A percentile compares a stretch with the other conserved stretches of the same genome.
Conservation (phyloP, 2,888 invertebrate species). For the Pollenia griseotomentosa region DNA sequence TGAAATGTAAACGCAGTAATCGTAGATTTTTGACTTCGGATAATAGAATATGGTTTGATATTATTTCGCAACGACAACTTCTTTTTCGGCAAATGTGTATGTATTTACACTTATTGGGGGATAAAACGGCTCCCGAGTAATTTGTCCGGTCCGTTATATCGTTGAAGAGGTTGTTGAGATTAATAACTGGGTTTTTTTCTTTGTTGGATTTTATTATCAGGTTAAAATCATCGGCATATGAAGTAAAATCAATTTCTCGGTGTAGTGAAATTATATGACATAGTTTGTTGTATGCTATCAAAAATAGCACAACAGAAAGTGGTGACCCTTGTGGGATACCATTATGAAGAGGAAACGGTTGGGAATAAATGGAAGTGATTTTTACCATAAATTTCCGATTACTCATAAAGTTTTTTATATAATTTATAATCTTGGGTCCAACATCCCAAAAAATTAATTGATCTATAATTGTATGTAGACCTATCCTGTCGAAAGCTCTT, state of each 20-base stretch:
- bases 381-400: background rate
- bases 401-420: background rate
- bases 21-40: no score
- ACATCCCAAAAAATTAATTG: background rate
- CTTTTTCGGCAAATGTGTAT: no score
- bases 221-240: background rate
- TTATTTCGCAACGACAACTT: no score
- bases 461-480: background rate
- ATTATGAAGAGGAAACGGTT: background rate
- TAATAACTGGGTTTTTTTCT: no score
- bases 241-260: no score
- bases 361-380: background rate
- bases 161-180: no score
- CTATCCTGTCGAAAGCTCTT: background rate
- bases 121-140: background rate
- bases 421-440: background rate
- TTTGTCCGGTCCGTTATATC: background rate
- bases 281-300: background rate
- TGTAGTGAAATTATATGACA: no score
- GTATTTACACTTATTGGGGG: no score
- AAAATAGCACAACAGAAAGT: constrained; percentile 1
- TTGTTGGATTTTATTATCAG: background rate
- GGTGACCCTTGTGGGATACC: constrained; percentile 16
- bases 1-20: no score
- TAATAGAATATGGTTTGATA: no score